phyloP scores from a whole-genome alignment of 1,140 invertebrate species.

The Mamestra configurata region DNA sequence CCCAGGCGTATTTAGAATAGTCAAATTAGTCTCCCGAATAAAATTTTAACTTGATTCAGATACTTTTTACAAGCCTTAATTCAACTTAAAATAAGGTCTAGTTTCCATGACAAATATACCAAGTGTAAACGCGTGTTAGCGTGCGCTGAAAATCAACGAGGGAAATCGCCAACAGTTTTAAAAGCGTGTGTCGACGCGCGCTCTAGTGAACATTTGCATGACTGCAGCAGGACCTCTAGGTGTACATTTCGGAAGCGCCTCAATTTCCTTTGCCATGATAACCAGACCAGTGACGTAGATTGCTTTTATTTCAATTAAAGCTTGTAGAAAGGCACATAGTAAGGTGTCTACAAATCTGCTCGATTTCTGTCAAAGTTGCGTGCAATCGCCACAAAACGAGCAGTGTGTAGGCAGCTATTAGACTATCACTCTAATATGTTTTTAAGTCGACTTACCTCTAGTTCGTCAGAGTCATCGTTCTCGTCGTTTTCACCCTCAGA shows the following conservation, averaged over 20 bases:
- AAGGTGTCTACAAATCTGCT: too few species aligned
- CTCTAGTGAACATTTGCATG: background rate
- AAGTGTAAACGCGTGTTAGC: too few species aligned
- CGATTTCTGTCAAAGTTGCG: background rate
- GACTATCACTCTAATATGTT: background rate
- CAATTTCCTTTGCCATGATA: background rate
- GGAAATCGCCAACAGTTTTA: background rate
- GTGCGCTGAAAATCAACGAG: too few species aligned
- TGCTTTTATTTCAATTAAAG: too few species aligned
- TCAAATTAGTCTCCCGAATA: background rate
- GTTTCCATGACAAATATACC: background rate
- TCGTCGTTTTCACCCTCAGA: slow-evolving; percentile 85
- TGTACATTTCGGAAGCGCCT: too few species aligned
- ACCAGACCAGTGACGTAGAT: background rate
- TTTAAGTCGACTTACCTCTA: slow-evolving; percentile 82
- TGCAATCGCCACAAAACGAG: too few species aligned
- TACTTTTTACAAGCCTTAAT: background rate
- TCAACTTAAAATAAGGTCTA: background rate
- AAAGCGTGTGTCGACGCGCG: background rate
- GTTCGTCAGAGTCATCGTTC: slow-evolving; percentile 85
- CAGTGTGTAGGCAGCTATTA: background rate
- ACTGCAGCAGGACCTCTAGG: too few species aligned
- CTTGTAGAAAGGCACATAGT: too few species aligned
- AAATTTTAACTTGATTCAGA: background rate
- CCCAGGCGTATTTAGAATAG: background rate